Percentiles rank a stretch among this genome's conserved stretches.
phyloP scores from a whole-genome alignment of 2,888 invertebrate genomes.

The Yponomeuta evonymella region DNA sequence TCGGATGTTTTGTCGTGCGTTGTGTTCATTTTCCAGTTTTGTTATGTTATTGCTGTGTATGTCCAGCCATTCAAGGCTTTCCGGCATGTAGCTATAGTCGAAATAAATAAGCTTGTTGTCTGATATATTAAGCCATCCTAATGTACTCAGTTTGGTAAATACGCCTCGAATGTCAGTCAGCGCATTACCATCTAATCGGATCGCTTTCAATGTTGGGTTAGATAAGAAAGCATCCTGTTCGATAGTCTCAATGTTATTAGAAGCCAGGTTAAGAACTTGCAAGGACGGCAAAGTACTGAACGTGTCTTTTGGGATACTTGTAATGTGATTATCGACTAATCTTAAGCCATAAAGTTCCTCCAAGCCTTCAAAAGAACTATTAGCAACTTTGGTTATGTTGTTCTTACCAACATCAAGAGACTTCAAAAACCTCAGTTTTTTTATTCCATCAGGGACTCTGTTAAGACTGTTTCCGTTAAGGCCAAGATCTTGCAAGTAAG shows the following conservation, averaged over 20 bases:
- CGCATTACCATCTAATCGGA: slow-evolving; percentile 86
- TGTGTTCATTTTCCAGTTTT: slow-evolving; percentile 84
- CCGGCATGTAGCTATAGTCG: slow-evolving; percentile 86
- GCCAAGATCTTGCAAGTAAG: slow-evolving; percentile 85
- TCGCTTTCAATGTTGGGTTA: slow-evolving; percentile 83
- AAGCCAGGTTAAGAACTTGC: slow-evolving; percentile 86
- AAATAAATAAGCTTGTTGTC: slow-evolving; percentile 86
- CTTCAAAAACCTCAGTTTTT: slow-evolving; percentile 80
- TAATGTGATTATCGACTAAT: slow-evolving; percentile 86
- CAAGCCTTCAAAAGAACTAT: slow-evolving; percentile 84
- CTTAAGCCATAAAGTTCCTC: slow-evolving; percentile 84
- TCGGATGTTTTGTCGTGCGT: slow-evolving; percentile 80
- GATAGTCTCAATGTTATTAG: slow-evolving; percentile 84
- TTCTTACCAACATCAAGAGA: slow-evolving; percentile 89
- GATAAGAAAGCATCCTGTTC: slow-evolving; percentile 86
- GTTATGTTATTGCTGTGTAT: slow-evolving; percentile 86
- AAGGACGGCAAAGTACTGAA: slow-evolving; percentile 83
- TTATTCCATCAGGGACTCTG: slow-evolving; percentile 80
- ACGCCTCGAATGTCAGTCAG: slow-evolving; percentile 85
- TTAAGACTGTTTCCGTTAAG: slow-evolving; percentile 82
- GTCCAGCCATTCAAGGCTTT: slow-evolving; percentile 86
- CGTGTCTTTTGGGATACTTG: slow-evolving; percentile 83
- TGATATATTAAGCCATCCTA: slow-evolving; percentile 88
- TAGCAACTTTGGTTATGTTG: slow-evolving; percentile 81
- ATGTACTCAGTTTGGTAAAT: slow-evolving; percentile 82